A percentile compares a stretch with the other conserved stretches of the same genome.
Conservation (phyloP, 1,140 invertebrate species). For the Artemia franciscana region DNA sequence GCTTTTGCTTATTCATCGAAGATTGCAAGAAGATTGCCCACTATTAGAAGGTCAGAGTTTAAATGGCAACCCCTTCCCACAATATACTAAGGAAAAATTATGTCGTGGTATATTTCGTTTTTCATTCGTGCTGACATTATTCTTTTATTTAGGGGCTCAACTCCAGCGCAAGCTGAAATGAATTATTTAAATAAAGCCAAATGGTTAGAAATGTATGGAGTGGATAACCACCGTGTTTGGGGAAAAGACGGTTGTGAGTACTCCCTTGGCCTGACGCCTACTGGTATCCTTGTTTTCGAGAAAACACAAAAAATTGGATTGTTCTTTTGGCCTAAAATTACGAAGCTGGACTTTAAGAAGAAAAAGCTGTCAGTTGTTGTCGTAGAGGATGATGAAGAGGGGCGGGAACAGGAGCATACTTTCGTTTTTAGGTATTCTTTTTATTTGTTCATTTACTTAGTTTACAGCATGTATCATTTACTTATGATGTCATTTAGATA, state of each 20-base stretch:
- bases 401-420: conserved; percentile 71
- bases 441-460: too few relatives aligned
- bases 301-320: conserved; percentile 83
- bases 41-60: too few relatives aligned
- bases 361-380: conserved; percentile 86
- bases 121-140: conserved; percentile 5
- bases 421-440: conserved; percentile 45
- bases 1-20: too few relatives aligned
- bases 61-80: too few relatives aligned
- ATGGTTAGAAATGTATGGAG: conserved; percentile 89
- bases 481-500: too few relatives aligned
- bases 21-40: not conserved
- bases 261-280: conserved; percentile 85
- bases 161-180: conserved; percentile 74
- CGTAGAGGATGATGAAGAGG: conserved; percentile 87
- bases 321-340: conserved; percentile 91
- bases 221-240: conserved; percentile 79
- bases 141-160: conserved; percentile 32
- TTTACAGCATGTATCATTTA: too few relatives aligned
- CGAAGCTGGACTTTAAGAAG: conserved; percentile 79
- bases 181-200: conserved; percentile 81
- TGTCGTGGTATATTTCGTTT: conserved; percentile 2
- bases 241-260: conserved; percentile 92
- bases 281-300: conserved; percentile 90
- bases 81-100: not conserved